Evolutionary conservation across 2,797 vertebrate genomes (phyloP).

Genomic region (Lindbergichthys nudifrons): DNA sequence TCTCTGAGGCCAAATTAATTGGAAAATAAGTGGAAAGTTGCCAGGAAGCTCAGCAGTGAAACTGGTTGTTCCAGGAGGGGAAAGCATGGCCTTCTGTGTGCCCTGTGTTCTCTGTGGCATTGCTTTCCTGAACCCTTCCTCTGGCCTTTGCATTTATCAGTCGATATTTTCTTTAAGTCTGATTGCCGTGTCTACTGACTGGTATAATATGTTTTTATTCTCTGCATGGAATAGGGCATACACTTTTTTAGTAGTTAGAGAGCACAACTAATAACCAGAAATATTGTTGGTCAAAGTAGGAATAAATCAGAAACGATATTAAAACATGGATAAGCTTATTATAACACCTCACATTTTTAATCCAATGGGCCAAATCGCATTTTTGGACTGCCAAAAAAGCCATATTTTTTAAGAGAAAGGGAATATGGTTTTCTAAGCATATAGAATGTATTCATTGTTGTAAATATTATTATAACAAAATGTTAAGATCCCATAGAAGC

Average conservation of each 20-base stretch:
- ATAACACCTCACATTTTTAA: constrained; percentile 18
- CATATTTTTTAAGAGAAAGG: background rate
- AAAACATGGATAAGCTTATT: constrained; percentile 18
- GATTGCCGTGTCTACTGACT: constrained; percentile 40
- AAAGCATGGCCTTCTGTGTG: constrained; percentile 60
- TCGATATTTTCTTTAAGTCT: constrained; percentile 56
- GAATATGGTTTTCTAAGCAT: background rate
- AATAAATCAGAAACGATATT: constrained; percentile 27
- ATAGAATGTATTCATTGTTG: constrained; percentile 27
- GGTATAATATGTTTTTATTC: constrained; percentile 10
- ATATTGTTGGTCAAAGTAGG: constrained; percentile 21
- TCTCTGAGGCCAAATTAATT: constrained; percentile 83
- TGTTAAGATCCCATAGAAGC: constrained; percentile 11
- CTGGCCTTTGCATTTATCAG: constrained; percentile 62
- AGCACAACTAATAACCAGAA: constrained; percentile 33
- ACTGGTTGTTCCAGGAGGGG: constrained; percentile 69
- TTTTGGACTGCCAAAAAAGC: constrained; percentile 5
- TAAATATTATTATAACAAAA: constrained; percentile 10
- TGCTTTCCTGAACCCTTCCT: constrained; percentile 59
- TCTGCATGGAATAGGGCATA: constrained; percentile 23
- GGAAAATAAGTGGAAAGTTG: constrained; percentile 80
- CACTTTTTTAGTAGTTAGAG: constrained; percentile 33
- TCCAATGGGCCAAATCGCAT: constrained; percentile 10
- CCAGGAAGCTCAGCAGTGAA: constrained; percentile 78
- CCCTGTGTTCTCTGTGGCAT: constrained; percentile 57